A percentile compares a stretch with the other conserved stretches of the same genome.
phyloP scores from a whole-genome alignment of 1,140 invertebrate genomes.

The Stenopsyche tienmushanensis region DNA sequence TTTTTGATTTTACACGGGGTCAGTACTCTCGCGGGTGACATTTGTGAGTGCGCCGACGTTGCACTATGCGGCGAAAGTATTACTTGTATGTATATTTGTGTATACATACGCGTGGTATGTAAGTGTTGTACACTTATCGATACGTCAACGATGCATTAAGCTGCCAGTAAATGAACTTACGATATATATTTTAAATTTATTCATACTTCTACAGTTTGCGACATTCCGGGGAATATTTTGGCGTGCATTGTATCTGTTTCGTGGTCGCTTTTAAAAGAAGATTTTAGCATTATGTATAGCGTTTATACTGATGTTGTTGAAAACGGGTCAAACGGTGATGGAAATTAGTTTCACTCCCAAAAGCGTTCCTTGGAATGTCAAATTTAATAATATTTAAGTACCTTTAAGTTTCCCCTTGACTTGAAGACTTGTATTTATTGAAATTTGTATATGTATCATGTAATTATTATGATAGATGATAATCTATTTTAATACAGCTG shows the following conservation, averaged over 20 bases:
- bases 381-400: constrained; percentile 13
- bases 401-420: constrained; percentile 8
- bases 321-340: too few species aligned
- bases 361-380: not conserved
- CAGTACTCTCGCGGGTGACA: constrained; percentile 1
- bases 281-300: too few species aligned
- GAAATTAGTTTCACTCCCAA: too few species aligned
- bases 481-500: constrained; percentile 13
- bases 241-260: too few species aligned
- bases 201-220: not conserved
- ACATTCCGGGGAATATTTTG: too few species aligned
- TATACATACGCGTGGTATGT: too few species aligned
- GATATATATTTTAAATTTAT: constrained; percentile 4
- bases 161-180: constrained; percentile 11
- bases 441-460: constrained; percentile 14
- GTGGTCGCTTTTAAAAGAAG: too few species aligned
- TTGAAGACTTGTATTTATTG: constrained; percentile 24
- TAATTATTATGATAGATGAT: constrained; percentile 22
- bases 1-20: constrained; percentile 12
- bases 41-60: too few species aligned
- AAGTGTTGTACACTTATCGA: too few species aligned
- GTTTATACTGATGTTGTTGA: too few species aligned
- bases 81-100: too few species aligned
- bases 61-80: too few species aligned
- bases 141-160: constrained; percentile 9